Percentiles rank a stretch among this genome's conserved stretches.
Evolutionary conservation across 2,797 vertebrate species (phyloP).

Genomic region (Taeniopygia guttata): DNA sequence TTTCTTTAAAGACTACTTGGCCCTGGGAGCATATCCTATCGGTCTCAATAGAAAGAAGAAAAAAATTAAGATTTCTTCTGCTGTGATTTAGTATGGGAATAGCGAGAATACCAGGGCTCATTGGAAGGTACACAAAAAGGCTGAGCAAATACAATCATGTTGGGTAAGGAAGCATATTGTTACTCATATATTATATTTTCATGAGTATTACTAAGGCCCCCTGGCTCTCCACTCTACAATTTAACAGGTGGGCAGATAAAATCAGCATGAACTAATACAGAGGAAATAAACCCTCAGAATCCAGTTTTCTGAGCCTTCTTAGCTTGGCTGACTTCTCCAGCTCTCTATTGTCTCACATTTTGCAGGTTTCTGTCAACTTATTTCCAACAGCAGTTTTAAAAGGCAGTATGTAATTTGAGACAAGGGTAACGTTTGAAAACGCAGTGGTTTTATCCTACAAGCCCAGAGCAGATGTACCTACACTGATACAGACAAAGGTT

Average conservation of each 20-base stretch:
- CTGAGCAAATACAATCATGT: neutral
- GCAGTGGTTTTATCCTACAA: neutral
- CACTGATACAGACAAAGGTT: neutral
- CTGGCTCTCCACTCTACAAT: neutral
- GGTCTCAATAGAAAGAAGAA: neutral
- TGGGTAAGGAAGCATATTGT: neutral
- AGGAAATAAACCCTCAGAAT: neutral
- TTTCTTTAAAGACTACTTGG: neutral
- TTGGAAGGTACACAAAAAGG: neutral
- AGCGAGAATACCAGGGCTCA: neutral
- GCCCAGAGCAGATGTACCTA: neutral
- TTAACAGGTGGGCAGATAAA: neutral
- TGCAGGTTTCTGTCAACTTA: neutral
- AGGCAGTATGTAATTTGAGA: neutral
- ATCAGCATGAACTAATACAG: neutral
- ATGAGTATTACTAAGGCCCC: neutral
- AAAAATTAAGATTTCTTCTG: neutral
- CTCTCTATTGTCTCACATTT: neutral
- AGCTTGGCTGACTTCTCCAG: neutral
- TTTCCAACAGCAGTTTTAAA: neutral
- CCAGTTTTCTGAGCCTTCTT: neutral
- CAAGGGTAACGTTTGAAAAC: neutral
- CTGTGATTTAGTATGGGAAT: neutral
- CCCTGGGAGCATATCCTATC: neutral
- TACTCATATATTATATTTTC: neutral